Evolutionary conservation across 1,140 invertebrate species (phyloP).

Genomic region (Lepidurus packardi): DNA sequence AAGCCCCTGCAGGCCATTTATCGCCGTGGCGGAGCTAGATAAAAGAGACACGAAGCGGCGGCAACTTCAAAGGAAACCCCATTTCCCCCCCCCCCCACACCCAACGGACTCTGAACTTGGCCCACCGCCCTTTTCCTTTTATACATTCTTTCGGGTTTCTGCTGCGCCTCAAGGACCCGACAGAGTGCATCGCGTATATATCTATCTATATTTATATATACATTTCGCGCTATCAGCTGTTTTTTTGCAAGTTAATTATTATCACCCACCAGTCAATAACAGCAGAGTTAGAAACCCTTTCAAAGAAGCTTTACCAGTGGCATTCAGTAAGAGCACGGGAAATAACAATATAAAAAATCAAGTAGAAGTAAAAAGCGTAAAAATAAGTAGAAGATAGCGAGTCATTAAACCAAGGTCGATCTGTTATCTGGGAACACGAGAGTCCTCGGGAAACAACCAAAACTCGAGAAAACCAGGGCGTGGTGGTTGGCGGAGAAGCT

Average conservation of each 20-base stretch:
- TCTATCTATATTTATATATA: not conserved
- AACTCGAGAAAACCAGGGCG: not conserved
- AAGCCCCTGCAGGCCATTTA: conserved; percentile 20
- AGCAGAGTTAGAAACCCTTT: no score
- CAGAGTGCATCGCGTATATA: not conserved
- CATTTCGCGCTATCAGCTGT: not conserved
- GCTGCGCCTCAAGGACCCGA: conserved; percentile 4
- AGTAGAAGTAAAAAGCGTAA: not conserved
- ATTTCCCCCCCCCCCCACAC: conserved; percentile 1
- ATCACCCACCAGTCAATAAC: no score
- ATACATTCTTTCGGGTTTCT: conserved; percentile 16
- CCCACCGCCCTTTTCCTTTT: conserved; percentile 13
- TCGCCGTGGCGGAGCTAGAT: conserved; percentile 17
- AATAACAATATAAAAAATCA: not conserved
- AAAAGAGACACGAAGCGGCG: conserved; percentile 20
- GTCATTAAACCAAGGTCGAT: conserved; percentile 21
- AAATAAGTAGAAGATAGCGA: conserved; percentile 7
- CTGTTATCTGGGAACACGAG: conserved; percentile 12
- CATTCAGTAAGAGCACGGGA: not conserved
- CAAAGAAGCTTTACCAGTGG: no score
- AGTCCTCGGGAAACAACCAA: not conserved
- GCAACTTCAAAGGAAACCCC: conserved; percentile 8
- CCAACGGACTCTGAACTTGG: conserved; percentile 13
- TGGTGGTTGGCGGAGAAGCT: conserved; percentile 12
- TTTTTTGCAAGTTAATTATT: not conserved